Conservation (phyloP, 2,797 vertebrate species). For the Eutrigla gurnardus region DNA sequence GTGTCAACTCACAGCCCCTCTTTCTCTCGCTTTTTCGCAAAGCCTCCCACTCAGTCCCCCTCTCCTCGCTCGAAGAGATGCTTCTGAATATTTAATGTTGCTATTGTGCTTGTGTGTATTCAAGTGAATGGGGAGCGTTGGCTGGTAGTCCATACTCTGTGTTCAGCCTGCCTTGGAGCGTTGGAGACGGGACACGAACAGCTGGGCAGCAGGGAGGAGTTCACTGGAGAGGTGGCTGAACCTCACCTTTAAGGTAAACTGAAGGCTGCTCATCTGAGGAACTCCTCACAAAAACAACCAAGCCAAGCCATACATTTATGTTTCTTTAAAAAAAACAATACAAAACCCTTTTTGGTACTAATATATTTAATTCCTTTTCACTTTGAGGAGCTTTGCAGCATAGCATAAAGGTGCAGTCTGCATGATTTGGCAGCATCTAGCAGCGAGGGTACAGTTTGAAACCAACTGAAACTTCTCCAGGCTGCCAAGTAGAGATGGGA, state of each 20-base stretch:
- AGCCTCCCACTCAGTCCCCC: slow-evolving; percentile 59
- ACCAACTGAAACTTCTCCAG: too few species aligned
- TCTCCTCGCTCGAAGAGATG: slow-evolving; percentile 74
- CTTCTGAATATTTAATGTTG: slow-evolving; percentile 94
- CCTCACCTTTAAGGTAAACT: slow-evolving; percentile 3
- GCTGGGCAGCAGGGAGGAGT: slow-evolving; percentile 35
- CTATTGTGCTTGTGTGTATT: slow-evolving; percentile 89
- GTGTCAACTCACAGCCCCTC: slow-evolving; percentile 44
- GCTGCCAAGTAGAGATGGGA: too few species aligned
- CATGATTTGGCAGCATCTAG: too few species aligned
- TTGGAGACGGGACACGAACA: slow-evolving; percentile 35
- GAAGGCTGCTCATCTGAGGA: neutral
- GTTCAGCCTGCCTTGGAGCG: slow-evolving; percentile 25
- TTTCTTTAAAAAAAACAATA: neutral
- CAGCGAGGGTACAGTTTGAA: too few species aligned
- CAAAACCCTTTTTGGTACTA: neutral
- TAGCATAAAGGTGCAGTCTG: neutral
- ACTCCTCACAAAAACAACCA: neutral
- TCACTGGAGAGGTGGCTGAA: slow-evolving; percentile 15
- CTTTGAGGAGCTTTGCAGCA: neutral
- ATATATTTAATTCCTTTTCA: neutral
- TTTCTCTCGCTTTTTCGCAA: slow-evolving; percentile 20
- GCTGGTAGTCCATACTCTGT: slow-evolving; percentile 67
- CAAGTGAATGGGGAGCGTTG: slow-evolving; percentile 79
- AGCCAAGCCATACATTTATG: neutral